These are phyloP conservation scores for Parelbella ahira DNA, from an alignment of 2,888 invertebrate genomes.

Conservation along the genomic window DNA sequence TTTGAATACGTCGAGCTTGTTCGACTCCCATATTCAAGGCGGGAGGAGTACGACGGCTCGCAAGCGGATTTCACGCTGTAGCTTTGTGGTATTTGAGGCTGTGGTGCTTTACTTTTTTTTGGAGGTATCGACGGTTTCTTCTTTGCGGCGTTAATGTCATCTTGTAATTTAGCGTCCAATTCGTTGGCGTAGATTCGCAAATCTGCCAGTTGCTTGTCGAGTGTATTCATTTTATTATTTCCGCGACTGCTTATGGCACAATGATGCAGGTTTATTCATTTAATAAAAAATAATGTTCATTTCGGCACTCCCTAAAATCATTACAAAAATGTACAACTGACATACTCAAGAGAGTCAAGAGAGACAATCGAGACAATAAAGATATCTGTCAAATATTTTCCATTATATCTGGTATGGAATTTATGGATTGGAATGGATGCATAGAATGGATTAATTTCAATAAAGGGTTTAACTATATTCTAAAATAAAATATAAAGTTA, in stretches of 20 bases:
- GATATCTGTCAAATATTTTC: too few species aligned
- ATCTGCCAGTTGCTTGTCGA: constrained; percentile 71
- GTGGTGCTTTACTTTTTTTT: constrained; percentile 69
- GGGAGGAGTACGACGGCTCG: constrained; percentile 88
- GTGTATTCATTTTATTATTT: constrained; percentile 57
- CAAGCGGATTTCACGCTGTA: constrained; percentile 86
- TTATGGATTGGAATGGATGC: too few species aligned
- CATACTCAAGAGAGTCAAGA: background rate
- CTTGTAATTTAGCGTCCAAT: constrained; percentile 71
- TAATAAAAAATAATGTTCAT: constrained; percentile 13
- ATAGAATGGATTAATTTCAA: too few species aligned
- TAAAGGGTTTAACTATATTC: too few species aligned
- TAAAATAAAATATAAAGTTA: too few species aligned
- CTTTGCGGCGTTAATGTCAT: constrained; percentile 71
- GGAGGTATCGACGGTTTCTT: constrained; percentile 73
- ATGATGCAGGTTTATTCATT: constrained; percentile 22
- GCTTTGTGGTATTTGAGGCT: constrained; percentile 87
- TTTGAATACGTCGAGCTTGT: constrained; percentile 75
- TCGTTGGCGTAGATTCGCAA: constrained; percentile 73
- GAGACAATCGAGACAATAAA: background rate
- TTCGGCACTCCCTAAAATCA: constrained; percentile 28
- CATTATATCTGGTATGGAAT: too few species aligned
- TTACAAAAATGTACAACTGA: constrained; percentile 11
- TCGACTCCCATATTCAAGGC: constrained; percentile 79
- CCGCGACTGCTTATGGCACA: constrained; percentile 13